These are phyloP conservation scores for Abrostola tripartita DNA, from an alignment of 2,888 invertebrate species.

Conservation along the genomic window DNA sequence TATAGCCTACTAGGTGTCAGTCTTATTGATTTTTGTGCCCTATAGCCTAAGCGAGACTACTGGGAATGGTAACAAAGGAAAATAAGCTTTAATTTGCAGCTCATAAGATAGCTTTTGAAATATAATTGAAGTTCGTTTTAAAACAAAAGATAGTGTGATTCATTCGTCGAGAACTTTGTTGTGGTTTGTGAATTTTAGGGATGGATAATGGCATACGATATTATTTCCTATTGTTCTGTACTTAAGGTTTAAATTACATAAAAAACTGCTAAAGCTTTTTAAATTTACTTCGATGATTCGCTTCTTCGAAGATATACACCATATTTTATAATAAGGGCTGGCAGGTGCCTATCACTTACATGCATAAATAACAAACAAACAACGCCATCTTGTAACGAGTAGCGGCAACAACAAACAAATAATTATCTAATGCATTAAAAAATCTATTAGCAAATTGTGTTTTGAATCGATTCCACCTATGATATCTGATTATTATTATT, in stretches of 20 bases:
- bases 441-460: constrained; percentile 80
- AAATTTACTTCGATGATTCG: constrained; percentile 20
- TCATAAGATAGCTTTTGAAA: constrained; percentile 37
- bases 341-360: constrained; percentile 11
- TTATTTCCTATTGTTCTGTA: constrained; percentile 14
- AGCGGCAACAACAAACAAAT: constrained; percentile 50
- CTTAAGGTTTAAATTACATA: constrained; percentile 19
- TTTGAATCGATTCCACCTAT: constrained; percentile 66
- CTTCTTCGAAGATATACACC: constrained; percentile 22
- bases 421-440: constrained; percentile 33
- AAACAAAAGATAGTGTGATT: constrained; percentile 76
- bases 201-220: constrained; percentile 43
- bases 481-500: constrained; percentile 78
- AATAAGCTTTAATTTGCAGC: constrained; percentile 47
- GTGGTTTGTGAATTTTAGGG: constrained; percentile 54
- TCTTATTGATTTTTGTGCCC: constrained; percentile 70
- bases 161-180: constrained; percentile 67
- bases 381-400: constrained; percentile 70
- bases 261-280: constrained; percentile 26
- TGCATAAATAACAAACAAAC: constrained; percentile 14
- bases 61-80: constrained; percentile 32
- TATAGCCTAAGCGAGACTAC: constrained; percentile 47
- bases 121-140: constrained; percentile 47
- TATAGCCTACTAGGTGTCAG: constrained; percentile 58
- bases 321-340: constrained; percentile 19